Base-by-base conservation (phyloP, 2,888 invertebrate species). In the Drepanosiphum platanoidis region DNA sequence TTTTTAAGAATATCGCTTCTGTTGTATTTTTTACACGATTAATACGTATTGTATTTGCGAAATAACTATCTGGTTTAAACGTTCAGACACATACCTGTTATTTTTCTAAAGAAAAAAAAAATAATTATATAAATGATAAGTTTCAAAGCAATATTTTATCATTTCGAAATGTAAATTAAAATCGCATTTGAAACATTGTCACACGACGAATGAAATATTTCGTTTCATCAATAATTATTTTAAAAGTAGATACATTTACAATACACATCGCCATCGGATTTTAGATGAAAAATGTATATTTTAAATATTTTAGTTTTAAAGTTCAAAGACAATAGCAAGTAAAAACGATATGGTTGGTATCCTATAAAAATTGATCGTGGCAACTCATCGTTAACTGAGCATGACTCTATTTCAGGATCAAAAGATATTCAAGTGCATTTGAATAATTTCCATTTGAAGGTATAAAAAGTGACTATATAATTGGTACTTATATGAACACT, bases 1-100 rank as follows among this genome's bases (percentile, higher is more conserved):
- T 72, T 72, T 72, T 46, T 15, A 46, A 22, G 42, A 72, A 46
- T 46, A 42, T 72, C 27, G 30, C 30, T 72, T 72, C 39, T 71
- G 27, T 7, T 27, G 8, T 39, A 22, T 39, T 39, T 71, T 71
- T 71, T 39, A 27, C 8, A 71, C 39, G n/a, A 39, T 7, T 15
- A 71, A 71, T 71, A 68, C n/a, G n/a, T 68, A 27, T 71, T n/a
- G n/a, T 36, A 36, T 27, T 70, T 70, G 27, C 70, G 70, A 36
- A 70, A 70, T 70, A 70, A 39, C n/a, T 36, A 3, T 34, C 36
- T 39, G 70, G 52, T 52, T 52, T 3, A 52, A 18, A 22, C 5
- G 22, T 52, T 52, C 22, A n/a, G n/a, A n/a, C n/a, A 52, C 52
- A 52, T 15, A 46, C 46, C 46, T 52, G 22, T 22, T 22, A 22